These are phyloP conservation scores for Allacma fusca DNA, from an alignment of 2,888 invertebrate species.

Conservation along the genomic window DNA sequence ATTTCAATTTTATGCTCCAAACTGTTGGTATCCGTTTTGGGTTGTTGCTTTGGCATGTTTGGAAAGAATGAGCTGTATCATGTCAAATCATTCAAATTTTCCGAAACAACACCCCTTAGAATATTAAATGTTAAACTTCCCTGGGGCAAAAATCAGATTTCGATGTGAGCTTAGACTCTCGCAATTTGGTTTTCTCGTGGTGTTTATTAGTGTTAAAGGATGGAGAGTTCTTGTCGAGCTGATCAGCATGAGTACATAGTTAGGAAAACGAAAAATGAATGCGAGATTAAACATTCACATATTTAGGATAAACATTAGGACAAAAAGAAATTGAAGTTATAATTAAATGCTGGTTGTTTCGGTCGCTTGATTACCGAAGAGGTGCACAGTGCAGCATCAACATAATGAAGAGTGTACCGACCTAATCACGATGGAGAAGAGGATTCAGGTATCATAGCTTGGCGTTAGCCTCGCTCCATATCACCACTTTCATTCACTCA, in stretches of 20 bases:
- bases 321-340: slow-evolving; percentile 16
- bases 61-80: neutral
- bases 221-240: too few relatives aligned
- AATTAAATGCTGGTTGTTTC: slow-evolving; percentile 40
- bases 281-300: neutral
- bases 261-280: too few relatives aligned
- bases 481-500: slow-evolving; percentile 31
- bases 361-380: slow-evolving; percentile 68
- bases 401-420: slow-evolving; percentile 95
- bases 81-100: slow-evolving; percentile 1
- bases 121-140: too few relatives aligned
- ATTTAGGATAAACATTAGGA: slow-evolving; percentile 17
- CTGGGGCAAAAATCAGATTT: too few relatives aligned
- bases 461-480: slow-evolving; percentile 42
- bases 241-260: too few relatives aligned
- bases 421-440: slow-evolving; percentile 91
- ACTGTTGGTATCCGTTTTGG: neutral
- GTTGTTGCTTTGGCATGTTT: slow-evolving; percentile 16
- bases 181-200: too few relatives aligned
- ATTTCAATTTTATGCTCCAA: neutral
- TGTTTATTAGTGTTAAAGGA: too few relatives aligned
- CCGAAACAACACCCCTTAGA: neutral
- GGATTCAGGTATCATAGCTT: slow-evolving; percentile 71
- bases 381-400: slow-evolving; percentile 88
- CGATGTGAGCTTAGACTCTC: too few relatives aligned